Evolutionary conservation across 2,888 invertebrate species (phyloP).

Genomic region (Tetranychus piercei): DNA sequence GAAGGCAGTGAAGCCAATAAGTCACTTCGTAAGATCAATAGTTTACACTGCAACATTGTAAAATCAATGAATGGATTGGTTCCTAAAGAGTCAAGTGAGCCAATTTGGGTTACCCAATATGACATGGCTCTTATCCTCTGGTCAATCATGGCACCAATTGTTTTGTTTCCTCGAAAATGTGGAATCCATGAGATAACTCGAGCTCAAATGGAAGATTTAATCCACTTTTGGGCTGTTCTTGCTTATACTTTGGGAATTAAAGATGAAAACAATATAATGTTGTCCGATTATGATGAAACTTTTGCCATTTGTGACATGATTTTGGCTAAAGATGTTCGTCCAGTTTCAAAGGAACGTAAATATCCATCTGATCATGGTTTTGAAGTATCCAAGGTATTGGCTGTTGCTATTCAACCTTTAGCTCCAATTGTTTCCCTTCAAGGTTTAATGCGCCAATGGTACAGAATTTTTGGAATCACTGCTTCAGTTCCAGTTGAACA

Average conservation of each 20-base stretch:
- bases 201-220: slow-evolving; percentile 51
- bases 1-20: slow-evolving; percentile 37
- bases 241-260: slow-evolving; percentile 62
- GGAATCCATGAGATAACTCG: slow-evolving; percentile 44
- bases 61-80: not conserved
- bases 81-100: slow-evolving; percentile 30
- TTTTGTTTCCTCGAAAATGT: slow-evolving; percentile 43
- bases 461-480: not conserved
- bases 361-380: slow-evolving; percentile 4
- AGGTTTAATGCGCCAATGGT: slow-evolving; percentile 8
- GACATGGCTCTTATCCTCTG: slow-evolving; percentile 69
- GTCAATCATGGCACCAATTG: slow-evolving; percentile 58
- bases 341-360: not conserved
- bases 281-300: slow-evolving; percentile 14
- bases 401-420: not conserved
- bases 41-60: slow-evolving; percentile 31
- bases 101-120: slow-evolving; percentile 47
- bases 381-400: slow-evolving; percentile 1
- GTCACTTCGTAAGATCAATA: slow-evolving; percentile 35
- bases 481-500: not conserved
- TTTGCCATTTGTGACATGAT: slow-evolving; percentile 7
- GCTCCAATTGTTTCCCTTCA: not conserved
- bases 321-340: slow-evolving; percentile 14
- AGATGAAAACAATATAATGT: slow-evolving; percentile 35
- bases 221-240: slow-evolving; percentile 65